Conservation (phyloP, 1,140 invertebrate genomes). For the Nebria ingens region DNA sequence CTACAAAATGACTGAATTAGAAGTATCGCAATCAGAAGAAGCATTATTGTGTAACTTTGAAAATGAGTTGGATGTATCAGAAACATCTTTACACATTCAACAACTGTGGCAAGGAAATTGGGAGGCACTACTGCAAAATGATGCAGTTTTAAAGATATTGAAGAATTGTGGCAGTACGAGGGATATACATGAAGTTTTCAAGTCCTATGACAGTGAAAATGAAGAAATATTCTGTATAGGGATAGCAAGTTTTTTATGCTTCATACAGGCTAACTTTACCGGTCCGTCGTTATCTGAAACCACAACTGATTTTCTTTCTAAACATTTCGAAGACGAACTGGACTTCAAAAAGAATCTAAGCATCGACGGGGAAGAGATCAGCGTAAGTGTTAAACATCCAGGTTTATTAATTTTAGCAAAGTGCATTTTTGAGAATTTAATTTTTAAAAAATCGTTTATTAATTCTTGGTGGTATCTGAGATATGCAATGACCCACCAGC, state of each 20-base stretch:
- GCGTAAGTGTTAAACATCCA: slow-evolving; percentile 49
- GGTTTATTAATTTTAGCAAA: slow-evolving; percentile 56
- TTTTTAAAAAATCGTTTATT: slow-evolving; percentile 11
- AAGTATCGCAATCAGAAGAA: slow-evolving; percentile 18
- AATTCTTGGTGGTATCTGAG: slow-evolving; percentile 65
- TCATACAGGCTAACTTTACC: slow-evolving; percentile 73
- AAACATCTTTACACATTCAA: slow-evolving; percentile 19
- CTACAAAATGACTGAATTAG: neutral
- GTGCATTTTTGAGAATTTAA: slow-evolving; percentile 46
- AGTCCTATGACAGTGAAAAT: slow-evolving; percentile 21
- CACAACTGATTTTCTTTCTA: slow-evolving; percentile 35
- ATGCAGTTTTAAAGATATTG: slow-evolving; percentile 26
- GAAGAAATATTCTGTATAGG: slow-evolving; percentile 40
- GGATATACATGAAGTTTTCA: slow-evolving; percentile 21
- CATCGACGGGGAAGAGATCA: slow-evolving; percentile 49
- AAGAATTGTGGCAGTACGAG: slow-evolving; percentile 22
- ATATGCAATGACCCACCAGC: slow-evolving; percentile 59
- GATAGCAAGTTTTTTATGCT: slow-evolving; percentile 52
- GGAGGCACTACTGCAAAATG: slow-evolving; percentile 22
- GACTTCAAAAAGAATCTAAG: slow-evolving; percentile 37
- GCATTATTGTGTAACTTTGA: slow-evolving; percentile 35
- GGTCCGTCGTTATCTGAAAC: slow-evolving; percentile 46
- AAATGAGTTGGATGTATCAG: slow-evolving; percentile 23
- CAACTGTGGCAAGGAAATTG: slow-evolving; percentile 32
- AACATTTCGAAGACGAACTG: slow-evolving; percentile 31